Evolutionary conservation across 2,888 invertebrate genomes (phyloP).

Genomic region (Hyalella azteca): DNA sequence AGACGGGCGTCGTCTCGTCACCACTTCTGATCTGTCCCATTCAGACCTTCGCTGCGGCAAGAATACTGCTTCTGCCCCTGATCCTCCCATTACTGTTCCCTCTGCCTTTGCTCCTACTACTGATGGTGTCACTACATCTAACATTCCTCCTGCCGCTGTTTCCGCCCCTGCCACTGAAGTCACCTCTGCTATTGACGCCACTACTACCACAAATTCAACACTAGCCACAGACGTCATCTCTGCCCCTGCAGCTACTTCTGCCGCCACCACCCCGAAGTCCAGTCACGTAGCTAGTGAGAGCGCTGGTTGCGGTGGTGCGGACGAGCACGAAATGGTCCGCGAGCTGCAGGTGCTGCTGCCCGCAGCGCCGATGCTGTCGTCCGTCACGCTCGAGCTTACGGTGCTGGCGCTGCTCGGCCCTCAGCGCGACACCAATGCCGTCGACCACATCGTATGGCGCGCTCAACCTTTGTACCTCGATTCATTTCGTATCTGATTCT

Average conservation of each 20-base stretch:
- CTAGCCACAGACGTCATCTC: background rate
- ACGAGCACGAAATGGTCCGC: no score
- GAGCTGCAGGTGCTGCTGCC: slow-evolving; percentile 69
- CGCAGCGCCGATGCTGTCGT: slow-evolving; percentile 72
- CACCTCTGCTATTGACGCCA: no score
- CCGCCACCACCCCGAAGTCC: slow-evolving; percentile 63
- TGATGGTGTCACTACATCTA: slow-evolving; percentile 59
- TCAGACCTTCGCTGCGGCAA: no score
- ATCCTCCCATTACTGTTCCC: no score
- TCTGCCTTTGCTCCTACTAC: background rate
- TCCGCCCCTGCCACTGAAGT: background rate
- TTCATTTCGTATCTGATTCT: no score
- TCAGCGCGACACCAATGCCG: slow-evolving; percentile 72
- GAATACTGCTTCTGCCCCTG: no score
- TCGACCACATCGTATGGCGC: slow-evolving; percentile 79
- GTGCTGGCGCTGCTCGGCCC: slow-evolving; percentile 76
- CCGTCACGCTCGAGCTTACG: slow-evolving; percentile 70
- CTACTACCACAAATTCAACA: no score
- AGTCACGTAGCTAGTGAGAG: slow-evolving; percentile 53
- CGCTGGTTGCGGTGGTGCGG: no score
- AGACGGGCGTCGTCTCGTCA: background rate
- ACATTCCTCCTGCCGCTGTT: background rate
- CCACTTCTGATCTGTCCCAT: background rate
- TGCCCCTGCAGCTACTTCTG: background rate
- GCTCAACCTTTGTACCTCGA: no score